Evolutionary conservation across 2,113 vertebrate genomes (phyloP).

Genomic region (Pundamilia nyererei): DNA sequence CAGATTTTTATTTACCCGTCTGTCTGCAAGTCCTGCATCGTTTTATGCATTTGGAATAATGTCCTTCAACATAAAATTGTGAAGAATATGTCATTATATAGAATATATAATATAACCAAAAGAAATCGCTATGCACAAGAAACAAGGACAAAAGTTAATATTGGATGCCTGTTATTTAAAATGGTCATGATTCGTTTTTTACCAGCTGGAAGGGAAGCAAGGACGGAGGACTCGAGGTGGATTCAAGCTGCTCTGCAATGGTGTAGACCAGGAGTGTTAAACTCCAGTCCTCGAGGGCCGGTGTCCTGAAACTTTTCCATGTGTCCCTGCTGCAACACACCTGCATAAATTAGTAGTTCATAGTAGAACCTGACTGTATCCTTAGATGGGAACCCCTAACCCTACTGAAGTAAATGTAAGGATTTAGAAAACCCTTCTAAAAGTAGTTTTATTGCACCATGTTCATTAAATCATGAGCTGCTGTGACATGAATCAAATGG

Average conservation of each 20-base stretch:
- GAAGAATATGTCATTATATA: background rate
- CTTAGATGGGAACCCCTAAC: background rate
- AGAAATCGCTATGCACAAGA: background rate
- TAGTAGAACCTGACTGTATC: background rate
- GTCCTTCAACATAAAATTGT: background rate
- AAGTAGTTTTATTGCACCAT: background rate
- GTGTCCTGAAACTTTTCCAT: background rate
- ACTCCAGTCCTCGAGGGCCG: background rate
- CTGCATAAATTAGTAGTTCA: background rate
- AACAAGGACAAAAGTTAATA: background rate
- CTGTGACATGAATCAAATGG: background rate
- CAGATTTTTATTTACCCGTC: background rate
- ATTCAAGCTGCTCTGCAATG: background rate
- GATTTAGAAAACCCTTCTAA: background rate
- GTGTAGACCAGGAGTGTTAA: background rate
- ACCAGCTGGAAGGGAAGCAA: background rate
- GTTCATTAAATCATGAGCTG: background rate
- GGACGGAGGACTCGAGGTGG: accelerated
- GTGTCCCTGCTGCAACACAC: background rate
- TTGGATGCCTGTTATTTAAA: background rate
- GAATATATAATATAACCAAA: background rate
- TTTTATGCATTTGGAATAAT: background rate
- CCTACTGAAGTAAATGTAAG: background rate
- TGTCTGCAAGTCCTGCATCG: accelerated
- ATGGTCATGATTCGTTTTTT: background rate